phyloP scores from a whole-genome alignment of 64 coral and sea anemone species.

The Orbicella faveolata region DNA sequence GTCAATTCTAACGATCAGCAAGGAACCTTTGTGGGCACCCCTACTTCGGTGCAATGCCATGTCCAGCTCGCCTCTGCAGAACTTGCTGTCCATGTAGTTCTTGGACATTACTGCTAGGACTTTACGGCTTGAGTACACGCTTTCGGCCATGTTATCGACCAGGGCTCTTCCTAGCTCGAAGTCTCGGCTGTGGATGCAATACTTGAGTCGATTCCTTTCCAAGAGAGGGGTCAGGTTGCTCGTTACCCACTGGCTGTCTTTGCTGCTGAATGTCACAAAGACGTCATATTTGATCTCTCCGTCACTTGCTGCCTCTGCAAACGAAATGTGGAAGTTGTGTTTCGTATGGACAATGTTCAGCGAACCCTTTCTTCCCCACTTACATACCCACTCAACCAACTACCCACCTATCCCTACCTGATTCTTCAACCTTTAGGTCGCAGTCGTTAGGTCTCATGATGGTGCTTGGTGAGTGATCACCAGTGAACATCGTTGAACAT shows the following conservation, averaged over 20 bases:
- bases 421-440: too few relatives aligned
- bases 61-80: constrained; percentile 46
- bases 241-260: constrained; percentile 47
- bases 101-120: constrained; percentile 56
- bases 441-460: too few relatives aligned
- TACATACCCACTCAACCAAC: too few relatives aligned
- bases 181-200: constrained; percentile 48
- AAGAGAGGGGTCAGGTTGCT: constrained; percentile 43
- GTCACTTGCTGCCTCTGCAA: not conserved
- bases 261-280: constrained; percentile 56
- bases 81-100: constrained; percentile 57
- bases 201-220: constrained; percentile 33
- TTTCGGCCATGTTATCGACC: constrained; percentile 64
- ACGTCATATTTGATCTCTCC: constrained; percentile 44
- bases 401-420: too few relatives aligned
- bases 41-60: constrained; percentile 51
- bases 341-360: not conserved
- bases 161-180: constrained; percentile 52
- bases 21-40: constrained; percentile 1
- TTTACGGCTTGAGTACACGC: constrained; percentile 55
- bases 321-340: not conserved
- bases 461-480: too few relatives aligned
- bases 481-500: too few relatives aligned
- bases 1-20: constrained; percentile 50
- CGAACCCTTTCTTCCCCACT: not conserved